Evolutionary conservation across 1,140 invertebrate genomes (phyloP).

Genomic region (Zophobas morio): DNA sequence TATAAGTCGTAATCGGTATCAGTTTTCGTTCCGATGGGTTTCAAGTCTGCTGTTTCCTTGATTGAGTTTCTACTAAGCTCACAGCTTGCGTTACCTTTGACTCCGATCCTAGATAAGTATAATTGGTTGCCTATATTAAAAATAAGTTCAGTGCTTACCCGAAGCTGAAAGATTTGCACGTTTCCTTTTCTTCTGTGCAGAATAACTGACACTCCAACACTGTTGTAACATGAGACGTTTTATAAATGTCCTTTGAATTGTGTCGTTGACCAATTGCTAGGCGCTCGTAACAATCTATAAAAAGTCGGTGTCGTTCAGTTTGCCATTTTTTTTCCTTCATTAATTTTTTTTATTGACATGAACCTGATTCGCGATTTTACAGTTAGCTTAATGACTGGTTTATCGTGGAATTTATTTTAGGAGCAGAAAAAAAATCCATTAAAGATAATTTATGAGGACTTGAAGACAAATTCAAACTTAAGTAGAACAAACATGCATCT

Average conservation of each 20-base stretch:
- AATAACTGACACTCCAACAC: constrained; percentile 63
- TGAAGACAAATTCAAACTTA: constrained; percentile 17
- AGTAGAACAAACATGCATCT: constrained; percentile 36
- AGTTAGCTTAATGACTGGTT: constrained; percentile 42
- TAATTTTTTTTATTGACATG: constrained; percentile 50
- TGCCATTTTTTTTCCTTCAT: constrained; percentile 32
- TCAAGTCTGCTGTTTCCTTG: constrained; percentile 64
- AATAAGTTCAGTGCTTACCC: constrained; percentile 59
- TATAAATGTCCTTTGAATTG: constrained; percentile 60
- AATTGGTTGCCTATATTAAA: constrained; percentile 7
- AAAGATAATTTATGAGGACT: constrained; percentile 30
- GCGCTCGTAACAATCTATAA: constrained; percentile 66
- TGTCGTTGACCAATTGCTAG: constrained; percentile 64
- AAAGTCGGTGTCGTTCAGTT: constrained; percentile 9
- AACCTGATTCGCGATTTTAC: constrained; percentile 50
- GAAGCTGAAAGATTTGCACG: constrained; percentile 64
- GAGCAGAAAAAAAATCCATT: constrained; percentile 30
- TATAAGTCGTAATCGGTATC: constrained; percentile 77
- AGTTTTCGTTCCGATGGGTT: constrained; percentile 67
- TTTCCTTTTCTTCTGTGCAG: constrained; percentile 63
- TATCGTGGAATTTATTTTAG: constrained; percentile 39
- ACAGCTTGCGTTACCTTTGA: constrained; percentile 76
- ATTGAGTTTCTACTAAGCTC: constrained; percentile 69
- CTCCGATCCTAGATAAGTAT: constrained; percentile 70
- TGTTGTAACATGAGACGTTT: constrained; percentile 59